Evolutionary conservation across 2,888 invertebrate species (phyloP), one percentile per base, ranked within the genome.

Genomic region (Macroteleia sp.): DNA sequence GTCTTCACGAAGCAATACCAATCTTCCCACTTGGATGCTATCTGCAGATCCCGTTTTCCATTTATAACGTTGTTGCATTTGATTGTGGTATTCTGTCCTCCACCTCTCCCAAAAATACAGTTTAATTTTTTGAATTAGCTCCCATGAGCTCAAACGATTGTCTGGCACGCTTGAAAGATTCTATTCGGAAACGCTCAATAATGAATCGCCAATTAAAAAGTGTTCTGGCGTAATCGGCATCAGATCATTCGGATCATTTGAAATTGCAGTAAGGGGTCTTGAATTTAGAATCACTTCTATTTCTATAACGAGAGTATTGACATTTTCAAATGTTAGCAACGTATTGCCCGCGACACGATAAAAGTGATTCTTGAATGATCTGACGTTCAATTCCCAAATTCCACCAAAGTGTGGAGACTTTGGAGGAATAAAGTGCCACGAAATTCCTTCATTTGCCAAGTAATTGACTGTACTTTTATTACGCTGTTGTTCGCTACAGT

Each of bases 281-380:
- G 78, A 81, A 44, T 80, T 81, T 14, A 81, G 39, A 16, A 80
- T 64, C 9, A 64, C 74, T 25, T 80, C 81, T 1, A 78, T 71
- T 28, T 74, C 80, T 10, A 74, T 42, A 0, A 34, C 28, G 1
- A 80, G 19, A 0, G 77, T 82, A 17, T 64, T 71, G 1, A 81
- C 69, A 32, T 86, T 80, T 50, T 87, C 83, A 22, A 70, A 82
- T 0, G 79, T 84, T 3, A 85, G 46, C 5, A 73, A 52, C 2
- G 56, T 6, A 14, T 74, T 64, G 0, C 83, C 80, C 0, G 79
- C 48, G 0, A 79, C 52, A 3, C 81, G 54, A 9, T 73, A 62
- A 5, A 86, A 56, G 66, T 86, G 84, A 44, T 57, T 50, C 56
- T 88, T 89, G 2, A 84, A 79, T 9, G 81, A 81, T 48, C 86